Percentiles rank a stretch among this genome's conserved stretches.
Evolutionary conservation across 2,888 invertebrate genomes (phyloP).

Genomic region (Ommatoiulus sabulosus): DNA sequence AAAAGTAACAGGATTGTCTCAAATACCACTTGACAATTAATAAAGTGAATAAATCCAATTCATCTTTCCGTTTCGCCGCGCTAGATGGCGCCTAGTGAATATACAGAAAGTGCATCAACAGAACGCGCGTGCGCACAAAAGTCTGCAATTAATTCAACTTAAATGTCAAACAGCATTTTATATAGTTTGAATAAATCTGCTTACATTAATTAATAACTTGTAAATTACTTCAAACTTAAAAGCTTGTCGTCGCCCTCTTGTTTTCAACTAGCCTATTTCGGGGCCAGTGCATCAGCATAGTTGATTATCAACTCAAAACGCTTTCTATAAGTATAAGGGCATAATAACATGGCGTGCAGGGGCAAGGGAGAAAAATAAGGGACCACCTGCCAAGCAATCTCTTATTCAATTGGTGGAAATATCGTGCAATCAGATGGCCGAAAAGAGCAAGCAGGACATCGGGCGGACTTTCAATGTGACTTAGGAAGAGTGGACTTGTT

Average conservation of each 20-base stretch:
- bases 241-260: neutral
- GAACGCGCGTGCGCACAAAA: no score
- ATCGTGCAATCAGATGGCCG: neutral
- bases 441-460: constrained; percentile 1
- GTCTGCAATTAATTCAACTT: no score
- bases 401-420: constrained; percentile 41
- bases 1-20: no score
- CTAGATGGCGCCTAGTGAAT: no score
- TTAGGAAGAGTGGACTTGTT: neutral
- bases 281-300: neutral
- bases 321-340: neutral
- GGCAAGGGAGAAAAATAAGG: neutral
- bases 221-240: constrained; percentile 12
- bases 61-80: no score
- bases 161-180: no score
- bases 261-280: neutral
- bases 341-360: constrained; percentile 19
- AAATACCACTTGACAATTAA: no score
- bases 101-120: no score
- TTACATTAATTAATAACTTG: no score
- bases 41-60: no score
- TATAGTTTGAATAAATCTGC: no score
- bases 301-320: neutral
- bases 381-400: neutral
- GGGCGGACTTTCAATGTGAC: neutral